Conservation (phyloP, 2,113 vertebrate genomes). For the Platichthys flesus region DNA sequence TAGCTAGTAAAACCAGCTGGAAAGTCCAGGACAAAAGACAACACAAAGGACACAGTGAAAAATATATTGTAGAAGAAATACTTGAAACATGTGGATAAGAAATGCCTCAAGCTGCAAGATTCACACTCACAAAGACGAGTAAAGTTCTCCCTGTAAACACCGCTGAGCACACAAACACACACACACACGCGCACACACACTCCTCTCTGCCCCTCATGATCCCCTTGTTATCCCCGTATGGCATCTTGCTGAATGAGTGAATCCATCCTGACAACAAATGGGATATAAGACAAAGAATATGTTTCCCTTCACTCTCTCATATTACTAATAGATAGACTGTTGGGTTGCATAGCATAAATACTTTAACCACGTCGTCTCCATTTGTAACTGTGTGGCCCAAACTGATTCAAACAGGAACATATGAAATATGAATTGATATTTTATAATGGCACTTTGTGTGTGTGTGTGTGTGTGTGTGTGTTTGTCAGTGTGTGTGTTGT, state of each 20-base stretch:
- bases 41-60: neutral
- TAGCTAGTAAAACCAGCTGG: neutral
- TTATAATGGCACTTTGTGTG: slow-evolving; percentile 90
- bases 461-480: slow-evolving; percentile 71
- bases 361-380: slow-evolving; percentile 89
- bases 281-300: slow-evolving; percentile 85
- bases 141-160: slow-evolving; percentile 33
- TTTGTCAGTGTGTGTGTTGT: slow-evolving; percentile 68
- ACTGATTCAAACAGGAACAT: slow-evolving; percentile 84
- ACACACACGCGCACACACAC: neutral
- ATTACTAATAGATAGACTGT: slow-evolving; percentile 92
- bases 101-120: slow-evolving; percentile 2
- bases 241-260: slow-evolving; percentile 73
- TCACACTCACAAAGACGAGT: slow-evolving; percentile 11
- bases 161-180: neutral
- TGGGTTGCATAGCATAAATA: slow-evolving; percentile 92
- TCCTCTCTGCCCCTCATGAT: slow-evolving; percentile 30
- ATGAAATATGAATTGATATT: slow-evolving; percentile 95
- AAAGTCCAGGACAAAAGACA: neutral
- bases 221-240: slow-evolving; percentile 61
- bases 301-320: slow-evolving; percentile 80
- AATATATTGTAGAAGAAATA: neutral
- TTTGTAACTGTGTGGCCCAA: slow-evolving; percentile 87
- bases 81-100: slow-evolving; percentile 6
- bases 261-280: slow-evolving; percentile 86